Evolutionary conservation across 2,797 vertebrate species (phyloP).

Genomic region (Mormyrus hasselquistii): DNA sequence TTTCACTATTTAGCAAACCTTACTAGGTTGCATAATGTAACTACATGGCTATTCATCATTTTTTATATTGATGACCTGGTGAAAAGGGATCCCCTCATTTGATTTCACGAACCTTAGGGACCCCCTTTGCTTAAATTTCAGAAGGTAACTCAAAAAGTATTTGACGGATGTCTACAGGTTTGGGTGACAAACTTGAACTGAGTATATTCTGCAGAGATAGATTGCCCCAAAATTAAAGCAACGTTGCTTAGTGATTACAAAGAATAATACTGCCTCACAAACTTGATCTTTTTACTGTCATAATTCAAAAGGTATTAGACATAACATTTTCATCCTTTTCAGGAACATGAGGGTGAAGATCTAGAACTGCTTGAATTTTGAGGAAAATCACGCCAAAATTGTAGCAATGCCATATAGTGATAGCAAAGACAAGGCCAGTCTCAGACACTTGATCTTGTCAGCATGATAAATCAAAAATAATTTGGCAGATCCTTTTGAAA

Average conservation of each 20-base stretch:
- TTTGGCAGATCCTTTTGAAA: too few species aligned
- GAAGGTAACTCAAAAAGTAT: neutral
- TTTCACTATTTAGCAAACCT: neutral
- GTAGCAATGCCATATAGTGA: too few species aligned
- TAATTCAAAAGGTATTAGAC: neutral
- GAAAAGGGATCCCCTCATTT: neutral
- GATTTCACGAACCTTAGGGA: neutral
- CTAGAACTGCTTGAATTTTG: too few species aligned
- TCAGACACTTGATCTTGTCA: too few species aligned
- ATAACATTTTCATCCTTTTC: too few species aligned
- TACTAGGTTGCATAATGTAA: too few species aligned
- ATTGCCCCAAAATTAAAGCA: neutral
- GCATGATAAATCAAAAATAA: too few species aligned
- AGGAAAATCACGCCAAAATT: too few species aligned
- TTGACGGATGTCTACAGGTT: neutral
- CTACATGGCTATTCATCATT: neutral
- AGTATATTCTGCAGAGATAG: neutral
- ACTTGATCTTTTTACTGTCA: neutral
- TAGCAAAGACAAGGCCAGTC: too few species aligned
- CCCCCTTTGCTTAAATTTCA: neutral
- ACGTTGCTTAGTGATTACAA: neutral
- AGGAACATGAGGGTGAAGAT: too few species aligned
- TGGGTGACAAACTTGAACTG: neutral
- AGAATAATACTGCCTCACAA: neutral
- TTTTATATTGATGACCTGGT: neutral